Conservation (phyloP, 2,888 invertebrate genomes). For the Scaptomyza parva region DNA sequence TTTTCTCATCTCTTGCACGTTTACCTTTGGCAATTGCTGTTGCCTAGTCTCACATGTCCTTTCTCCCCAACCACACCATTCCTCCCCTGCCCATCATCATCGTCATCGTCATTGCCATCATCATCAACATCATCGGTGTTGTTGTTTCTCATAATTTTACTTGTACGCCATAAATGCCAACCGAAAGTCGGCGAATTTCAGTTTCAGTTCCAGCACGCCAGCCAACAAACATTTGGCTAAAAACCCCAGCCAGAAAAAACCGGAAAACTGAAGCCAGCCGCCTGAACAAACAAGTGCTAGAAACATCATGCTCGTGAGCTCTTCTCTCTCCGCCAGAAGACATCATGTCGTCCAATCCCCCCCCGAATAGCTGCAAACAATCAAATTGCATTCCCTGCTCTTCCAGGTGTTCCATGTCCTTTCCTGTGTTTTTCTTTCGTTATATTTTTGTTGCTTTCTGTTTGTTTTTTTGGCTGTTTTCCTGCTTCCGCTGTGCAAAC, state of each 20-base stretch:
- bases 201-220: slow-evolving; percentile 28
- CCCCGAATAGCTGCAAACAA: slow-evolving; percentile 29
- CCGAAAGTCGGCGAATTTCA: slow-evolving; percentile 60
- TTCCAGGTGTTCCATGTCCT: slow-evolving; percentile 31
- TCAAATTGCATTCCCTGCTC: slow-evolving; percentile 64
- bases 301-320: slow-evolving; percentile 31
- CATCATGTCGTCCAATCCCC: slow-evolving; percentile 31
- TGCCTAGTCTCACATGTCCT: slow-evolving; percentile 23
- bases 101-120: slow-evolving; percentile 29
- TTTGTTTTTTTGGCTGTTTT: slow-evolving; percentile 12
- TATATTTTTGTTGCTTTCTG: neutral
- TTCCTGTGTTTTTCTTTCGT: slow-evolving; percentile 1
- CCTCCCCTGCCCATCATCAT: neutral
- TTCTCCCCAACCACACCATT: neutral
- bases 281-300: slow-evolving; percentile 44
- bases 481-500: slow-evolving; percentile 49
- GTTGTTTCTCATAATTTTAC: slow-evolving; percentile 62
- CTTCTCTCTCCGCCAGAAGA: too few species aligned
- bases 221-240: slow-evolving; percentile 68
- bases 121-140: slow-evolving; percentile 13
- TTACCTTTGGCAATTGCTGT: slow-evolving; percentile 72
- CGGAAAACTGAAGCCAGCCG: slow-evolving; percentile 3
- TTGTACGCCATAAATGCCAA: slow-evolving; percentile 62
- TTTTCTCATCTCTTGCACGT: slow-evolving; percentile 73
- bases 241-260: slow-evolving; percentile 30